phyloP scores from a whole-genome alignment of 2,113 vertebrate species.

The Chaetodon trifascialis region DNA sequence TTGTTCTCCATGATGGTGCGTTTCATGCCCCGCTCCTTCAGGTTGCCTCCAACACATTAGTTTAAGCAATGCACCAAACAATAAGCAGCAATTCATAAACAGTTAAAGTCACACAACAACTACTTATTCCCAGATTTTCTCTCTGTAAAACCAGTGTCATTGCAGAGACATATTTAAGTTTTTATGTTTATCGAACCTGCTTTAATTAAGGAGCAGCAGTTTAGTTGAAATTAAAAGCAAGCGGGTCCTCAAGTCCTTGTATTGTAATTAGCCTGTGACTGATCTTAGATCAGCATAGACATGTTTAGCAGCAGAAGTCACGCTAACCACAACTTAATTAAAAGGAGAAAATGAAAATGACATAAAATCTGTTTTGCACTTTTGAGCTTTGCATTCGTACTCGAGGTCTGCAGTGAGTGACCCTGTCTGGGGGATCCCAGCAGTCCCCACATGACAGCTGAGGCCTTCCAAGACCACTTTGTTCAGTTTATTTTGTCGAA shows the following conservation, averaged over 20 bases:
- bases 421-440: not conserved
- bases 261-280: not conserved
- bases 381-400: not conserved
- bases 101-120: not conserved
- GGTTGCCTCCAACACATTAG: not conserved
- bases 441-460: not conserved
- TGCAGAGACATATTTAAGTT: not conserved
- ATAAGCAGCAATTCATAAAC: not conserved
- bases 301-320: not conserved
- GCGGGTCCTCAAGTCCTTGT: not conserved
- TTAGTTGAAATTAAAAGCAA: not conserved
- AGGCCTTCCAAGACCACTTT: not conserved
- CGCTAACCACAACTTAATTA: not conserved
- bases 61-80: not conserved
- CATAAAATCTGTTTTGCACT: not conserved
- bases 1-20: not conserved
- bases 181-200: not conserved
- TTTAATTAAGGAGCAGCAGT: not conserved
- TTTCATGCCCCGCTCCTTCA: not conserved
- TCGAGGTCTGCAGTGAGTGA: not conserved
- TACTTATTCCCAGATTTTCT: not conserved
- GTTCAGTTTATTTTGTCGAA: not conserved
- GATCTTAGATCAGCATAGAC: not conserved
- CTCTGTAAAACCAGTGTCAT: not conserved
- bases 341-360: not conserved